Evolutionary conservation across 2,113 vertebrate species (phyloP).

Genomic region (Colaptes auratus): DNA sequence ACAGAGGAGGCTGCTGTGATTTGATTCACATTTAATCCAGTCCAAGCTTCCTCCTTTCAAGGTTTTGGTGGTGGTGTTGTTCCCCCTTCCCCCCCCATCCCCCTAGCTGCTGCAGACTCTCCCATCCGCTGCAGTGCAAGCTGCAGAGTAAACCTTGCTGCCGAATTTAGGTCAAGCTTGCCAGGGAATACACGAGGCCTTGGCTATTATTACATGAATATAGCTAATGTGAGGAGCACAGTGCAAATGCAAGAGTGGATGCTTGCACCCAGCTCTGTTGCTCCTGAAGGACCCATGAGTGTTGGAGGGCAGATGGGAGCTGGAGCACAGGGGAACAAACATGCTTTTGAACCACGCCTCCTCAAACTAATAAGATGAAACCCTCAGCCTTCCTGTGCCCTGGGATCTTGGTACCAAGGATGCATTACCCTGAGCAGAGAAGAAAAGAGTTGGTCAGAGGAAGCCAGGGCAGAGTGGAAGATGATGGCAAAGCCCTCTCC

Average conservation of each 20-base stretch:
- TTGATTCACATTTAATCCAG: slow-evolving; percentile 9
- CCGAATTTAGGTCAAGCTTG: slow-evolving; percentile 45
- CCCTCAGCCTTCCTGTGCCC: background rate
- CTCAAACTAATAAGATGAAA: background rate
- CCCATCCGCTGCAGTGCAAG: background rate
- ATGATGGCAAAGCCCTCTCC: background rate
- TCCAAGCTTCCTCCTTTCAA: background rate
- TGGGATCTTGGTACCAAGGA: background rate
- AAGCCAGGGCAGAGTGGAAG: background rate
- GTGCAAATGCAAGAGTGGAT: background rate
- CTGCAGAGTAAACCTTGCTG: background rate
- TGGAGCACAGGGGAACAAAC: background rate
- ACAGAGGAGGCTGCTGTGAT: background rate
- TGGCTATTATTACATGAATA: slow-evolving; percentile 2
- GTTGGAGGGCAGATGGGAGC: background rate
- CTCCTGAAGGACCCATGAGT: background rate
- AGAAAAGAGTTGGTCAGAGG: background rate
- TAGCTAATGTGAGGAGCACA: background rate
- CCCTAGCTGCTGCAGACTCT: background rate
- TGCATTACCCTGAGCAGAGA: background rate
- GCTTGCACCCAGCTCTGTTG: background rate
- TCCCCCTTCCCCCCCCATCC: too few species aligned
- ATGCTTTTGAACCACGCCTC: accelerated
- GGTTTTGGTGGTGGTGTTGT: background rate
- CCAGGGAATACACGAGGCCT: background rate